Percentiles rank a stretch among this genome's conserved stretches.
These are phyloP conservation scores for Apostichopus parvimensis DNA, from an alignment of 35 echinoderm and acorn worm genomes.

Conservation along the genomic window DNA sequence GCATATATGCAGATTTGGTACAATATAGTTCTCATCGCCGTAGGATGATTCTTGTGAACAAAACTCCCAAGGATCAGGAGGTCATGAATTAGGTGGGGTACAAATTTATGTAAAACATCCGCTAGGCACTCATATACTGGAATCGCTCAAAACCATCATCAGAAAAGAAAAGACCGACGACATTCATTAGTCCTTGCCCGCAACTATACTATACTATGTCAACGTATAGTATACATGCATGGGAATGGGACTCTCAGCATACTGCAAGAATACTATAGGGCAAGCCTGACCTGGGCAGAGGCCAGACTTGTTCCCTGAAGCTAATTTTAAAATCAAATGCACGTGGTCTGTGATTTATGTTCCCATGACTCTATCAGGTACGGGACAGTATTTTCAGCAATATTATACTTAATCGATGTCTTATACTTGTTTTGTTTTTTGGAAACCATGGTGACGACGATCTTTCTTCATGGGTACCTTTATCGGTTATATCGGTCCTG, in stretches of 20 bases:
- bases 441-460: background rate
- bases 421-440: background rate
- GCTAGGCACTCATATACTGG: constrained; percentile 15
- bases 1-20: too few relatives aligned
- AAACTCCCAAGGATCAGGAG: constrained; percentile 1
- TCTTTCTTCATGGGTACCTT: too few relatives aligned
- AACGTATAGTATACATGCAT: background rate
- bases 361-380: background rate
- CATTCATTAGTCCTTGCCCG: too few relatives aligned
- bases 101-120: constrained; percentile 49
- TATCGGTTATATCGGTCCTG: too few relatives aligned
- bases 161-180: background rate
- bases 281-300: constrained; percentile 20
- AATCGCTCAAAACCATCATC: constrained; percentile 20
- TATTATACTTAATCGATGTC: too few relatives aligned
- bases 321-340: constrained; percentile 41
- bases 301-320: constrained; percentile 43
- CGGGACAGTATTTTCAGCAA: background rate
- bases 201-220: too few relatives aligned
- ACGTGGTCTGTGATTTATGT: constrained; percentile 39
- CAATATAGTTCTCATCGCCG: too few relatives aligned
- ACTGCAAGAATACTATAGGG: background rate
- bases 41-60: background rate
- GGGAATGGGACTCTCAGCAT: background rate
- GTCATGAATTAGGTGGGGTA: constrained; percentile 10